These are phyloP conservation scores for Dasyurus viverrinus DNA, from an alignment of 2,113 vertebrate species.

Conservation along the genomic window DNA sequence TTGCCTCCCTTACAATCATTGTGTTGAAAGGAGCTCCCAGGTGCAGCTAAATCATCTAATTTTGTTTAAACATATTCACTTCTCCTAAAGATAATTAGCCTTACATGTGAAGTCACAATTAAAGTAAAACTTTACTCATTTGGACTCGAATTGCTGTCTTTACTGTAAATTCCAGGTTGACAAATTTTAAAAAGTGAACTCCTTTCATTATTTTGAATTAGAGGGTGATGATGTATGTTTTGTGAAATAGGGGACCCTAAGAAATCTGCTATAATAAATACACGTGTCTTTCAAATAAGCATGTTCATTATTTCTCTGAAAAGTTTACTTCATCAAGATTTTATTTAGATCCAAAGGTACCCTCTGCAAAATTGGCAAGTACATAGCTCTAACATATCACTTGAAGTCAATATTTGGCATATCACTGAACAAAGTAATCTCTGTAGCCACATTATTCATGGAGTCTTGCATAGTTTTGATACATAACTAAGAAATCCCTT, in stretches of 20 bases:
- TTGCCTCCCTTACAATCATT: background rate
- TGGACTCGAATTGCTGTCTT: background rate
- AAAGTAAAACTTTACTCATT: background rate
- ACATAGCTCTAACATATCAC: background rate
- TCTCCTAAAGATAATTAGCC: background rate
- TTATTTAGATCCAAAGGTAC: background rate
- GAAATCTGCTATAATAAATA: background rate
- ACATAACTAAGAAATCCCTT: background rate
- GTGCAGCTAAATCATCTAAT: background rate
- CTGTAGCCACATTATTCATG: background rate
- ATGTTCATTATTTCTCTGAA: background rate
- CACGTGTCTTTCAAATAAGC: background rate
- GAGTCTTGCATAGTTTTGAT: background rate
- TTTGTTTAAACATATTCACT: background rate
- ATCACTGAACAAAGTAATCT: background rate
- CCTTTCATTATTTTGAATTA: background rate
- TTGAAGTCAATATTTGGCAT: background rate
- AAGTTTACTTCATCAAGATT: background rate
- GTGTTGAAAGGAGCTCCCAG: background rate
- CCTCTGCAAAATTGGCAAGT: background rate
- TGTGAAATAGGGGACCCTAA: background rate
- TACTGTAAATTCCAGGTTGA: background rate
- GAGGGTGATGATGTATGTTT: background rate
- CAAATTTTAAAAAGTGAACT: background rate
- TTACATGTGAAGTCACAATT: background rate